Evolutionary conservation across 2,797 vertebrate genomes (phyloP).

Genomic region (Hippopotamyrus pictus): DNA sequence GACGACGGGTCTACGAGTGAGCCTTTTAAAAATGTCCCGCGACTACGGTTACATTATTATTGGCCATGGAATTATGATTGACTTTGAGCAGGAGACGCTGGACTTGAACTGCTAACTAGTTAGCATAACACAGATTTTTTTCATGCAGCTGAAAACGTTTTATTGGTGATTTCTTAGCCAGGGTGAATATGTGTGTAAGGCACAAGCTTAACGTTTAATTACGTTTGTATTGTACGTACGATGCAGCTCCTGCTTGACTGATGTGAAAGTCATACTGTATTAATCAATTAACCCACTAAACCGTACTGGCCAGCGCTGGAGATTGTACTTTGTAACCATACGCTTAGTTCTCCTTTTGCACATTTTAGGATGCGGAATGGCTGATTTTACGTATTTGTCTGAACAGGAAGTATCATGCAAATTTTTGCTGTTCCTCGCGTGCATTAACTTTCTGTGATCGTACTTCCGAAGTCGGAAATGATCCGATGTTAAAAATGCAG

Average conservation of each 20-base stretch:
- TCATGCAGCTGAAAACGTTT: background rate
- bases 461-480: background rate
- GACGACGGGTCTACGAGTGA: conserved; percentile 95
- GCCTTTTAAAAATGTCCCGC: conserved; percentile 31
- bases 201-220: background rate
- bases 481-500: background rate
- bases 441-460: background rate
- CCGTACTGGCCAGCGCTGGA: background rate
- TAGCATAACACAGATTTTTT: background rate
- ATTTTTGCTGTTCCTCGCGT: background rate
- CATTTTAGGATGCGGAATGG: background rate
- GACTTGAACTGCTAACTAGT: background rate
- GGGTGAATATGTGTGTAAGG: background rate
- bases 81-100: background rate
- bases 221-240: background rate
- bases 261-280: background rate
- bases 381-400: background rate
- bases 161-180: background rate
- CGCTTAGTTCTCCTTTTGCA: background rate
- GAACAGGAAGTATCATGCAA: background rate
- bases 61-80: background rate
- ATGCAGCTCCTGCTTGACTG: background rate
- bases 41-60: background rate
- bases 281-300: background rate
- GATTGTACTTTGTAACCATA: background rate